Evolutionary conservation across 2,888 invertebrate genomes (phyloP).

Genomic region (Baccha elongata): DNA sequence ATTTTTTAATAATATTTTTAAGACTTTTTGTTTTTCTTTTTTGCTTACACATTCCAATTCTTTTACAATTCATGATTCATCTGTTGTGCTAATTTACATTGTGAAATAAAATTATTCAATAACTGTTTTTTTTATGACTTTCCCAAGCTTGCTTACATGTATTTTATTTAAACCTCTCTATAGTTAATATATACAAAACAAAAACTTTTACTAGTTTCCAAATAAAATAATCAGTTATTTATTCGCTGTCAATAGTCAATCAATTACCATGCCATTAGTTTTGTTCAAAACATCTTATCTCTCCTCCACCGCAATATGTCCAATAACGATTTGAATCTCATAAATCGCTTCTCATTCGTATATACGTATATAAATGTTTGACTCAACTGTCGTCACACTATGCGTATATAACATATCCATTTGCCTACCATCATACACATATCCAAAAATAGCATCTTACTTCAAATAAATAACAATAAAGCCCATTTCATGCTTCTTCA

Average conservation of each 20-base stretch:
- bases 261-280: slow-evolving; percentile 47
- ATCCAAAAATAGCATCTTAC: slow-evolving; percentile 52
- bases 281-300: slow-evolving; percentile 17
- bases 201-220: slow-evolving; percentile 17
- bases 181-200: slow-evolving; percentile 14
- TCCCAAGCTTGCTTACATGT: background rate
- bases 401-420: no score
- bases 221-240: slow-evolving; percentile 35
- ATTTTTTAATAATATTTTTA: no score
- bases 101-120: no score
- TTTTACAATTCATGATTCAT: no score
- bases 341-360: slow-evolving; percentile 37
- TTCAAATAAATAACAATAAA: slow-evolving; percentile 67
- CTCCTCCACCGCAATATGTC: slow-evolving; percentile 24
- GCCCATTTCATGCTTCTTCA: slow-evolving; percentile 48
- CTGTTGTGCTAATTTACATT: no score
- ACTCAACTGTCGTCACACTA: slow-evolving; percentile 10
- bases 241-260: slow-evolving; percentile 39
- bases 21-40: no score
- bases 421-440: slow-evolving; percentile 6
- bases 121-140: background rate
- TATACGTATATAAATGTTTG: background rate
- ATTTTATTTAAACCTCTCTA: no score
- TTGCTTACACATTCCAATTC: no score
- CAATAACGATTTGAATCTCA: slow-evolving; percentile 20